Evolutionary conservation across 2,113 vertebrate species (phyloP).

Genomic region (Steatornis caripensis): DNA sequence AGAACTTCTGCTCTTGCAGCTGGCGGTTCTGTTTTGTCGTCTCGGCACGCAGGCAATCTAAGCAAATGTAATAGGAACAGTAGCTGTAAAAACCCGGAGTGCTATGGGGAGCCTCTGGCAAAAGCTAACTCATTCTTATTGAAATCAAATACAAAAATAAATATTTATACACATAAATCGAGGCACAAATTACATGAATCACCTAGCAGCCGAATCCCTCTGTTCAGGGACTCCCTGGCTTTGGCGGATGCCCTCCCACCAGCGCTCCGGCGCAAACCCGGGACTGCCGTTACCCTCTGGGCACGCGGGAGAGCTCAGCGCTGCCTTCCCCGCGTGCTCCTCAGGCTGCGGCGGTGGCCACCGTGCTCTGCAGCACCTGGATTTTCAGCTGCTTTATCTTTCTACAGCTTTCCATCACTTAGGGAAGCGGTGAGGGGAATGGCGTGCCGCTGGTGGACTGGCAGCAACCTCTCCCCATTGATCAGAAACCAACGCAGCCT

Average conservation of each 20-base stretch:
- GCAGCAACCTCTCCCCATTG: neutral
- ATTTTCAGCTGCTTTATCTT: neutral
- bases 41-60: fast-evolving
- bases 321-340: neutral
- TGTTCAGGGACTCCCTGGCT: neutral
- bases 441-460: neutral
- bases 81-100: neutral
- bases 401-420: neutral
- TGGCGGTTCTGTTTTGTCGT: neutral
- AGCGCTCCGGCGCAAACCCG: neutral
- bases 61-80: neutral
- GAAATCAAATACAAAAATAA: neutral
- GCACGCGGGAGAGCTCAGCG: neutral
- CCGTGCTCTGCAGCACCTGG: neutral
- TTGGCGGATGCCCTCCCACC: neutral
- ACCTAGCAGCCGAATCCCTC: fast-evolving
- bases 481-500: fast-evolving
- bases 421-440: fast-evolving
- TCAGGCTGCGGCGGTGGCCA: fast-evolving
- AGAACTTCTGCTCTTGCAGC: neutral
- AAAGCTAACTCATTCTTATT: neutral
- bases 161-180: neutral
- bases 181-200: neutral
- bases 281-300: neutral
- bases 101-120: neutral